Evolutionary conservation across 2,113 vertebrate species (phyloP), one percentile per base, ranked within the genome.

Genomic region (Hoplias malabaricus): DNA sequence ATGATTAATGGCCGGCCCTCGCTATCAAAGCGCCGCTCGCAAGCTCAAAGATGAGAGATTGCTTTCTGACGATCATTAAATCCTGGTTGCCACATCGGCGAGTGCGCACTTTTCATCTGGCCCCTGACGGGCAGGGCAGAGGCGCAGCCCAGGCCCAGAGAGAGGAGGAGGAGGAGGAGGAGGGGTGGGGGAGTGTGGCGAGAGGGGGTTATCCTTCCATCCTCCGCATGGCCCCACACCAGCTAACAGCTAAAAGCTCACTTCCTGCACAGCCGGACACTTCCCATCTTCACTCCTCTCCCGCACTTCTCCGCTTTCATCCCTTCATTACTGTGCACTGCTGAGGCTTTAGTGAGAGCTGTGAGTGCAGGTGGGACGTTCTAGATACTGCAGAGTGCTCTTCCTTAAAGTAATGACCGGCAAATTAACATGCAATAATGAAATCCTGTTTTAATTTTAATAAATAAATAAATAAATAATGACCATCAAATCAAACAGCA

Each of bases 61-160:
- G 79, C 85, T 84, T 83, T 84, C 81, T 81, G 83, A 86, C 79
- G 80, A 84, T 86, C 85, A 86, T 84, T 86, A 86, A 86, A 84
- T 84, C 82, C 85, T 81, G 80, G 69, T 84, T 81, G 85, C 83
- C 83, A 86, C 83, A 78, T 84, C 77, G 81, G 79, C 75, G 75
- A 82, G 85, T 56, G 69, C 66, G 65, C 83, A 82, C 81, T 84
- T 86, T 84, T 86, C 80, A 84, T 84, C 83, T 84, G 83, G 79
- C 63, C 75, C 56, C 81, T 83, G 73, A 80, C 63, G 69, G 78
- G 68, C 63, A 80, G 80, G 68, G 62, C 54, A 9, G 80, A 70
- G 70, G 21, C 56, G 72, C 80, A 16, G 13, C 57, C 69, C 65
- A 73, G 57, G 79, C 66, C 27, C 27, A 68, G 67, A 29, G 38